A percentile compares a stretch with the other conserved stretches of the same genome.
phyloP scores from a whole-genome alignment of 1,140 invertebrate species.

The Rhopalosiphum padi region DNA sequence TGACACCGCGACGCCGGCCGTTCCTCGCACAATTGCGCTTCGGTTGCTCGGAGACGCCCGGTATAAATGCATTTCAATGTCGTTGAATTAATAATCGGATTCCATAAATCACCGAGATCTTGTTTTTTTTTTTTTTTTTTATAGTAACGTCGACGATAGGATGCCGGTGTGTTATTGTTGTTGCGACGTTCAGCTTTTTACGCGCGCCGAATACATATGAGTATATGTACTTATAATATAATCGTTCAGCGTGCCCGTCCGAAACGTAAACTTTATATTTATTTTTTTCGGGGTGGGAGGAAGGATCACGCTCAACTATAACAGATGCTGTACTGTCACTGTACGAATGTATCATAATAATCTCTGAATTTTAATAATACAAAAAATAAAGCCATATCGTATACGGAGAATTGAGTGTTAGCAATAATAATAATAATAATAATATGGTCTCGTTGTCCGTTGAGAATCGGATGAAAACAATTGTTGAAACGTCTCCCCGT shows the following conservation, averaged over 20 bases:
- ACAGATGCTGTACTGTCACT: neutral
- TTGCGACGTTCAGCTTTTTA: neutral
- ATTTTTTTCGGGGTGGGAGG: neutral
- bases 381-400: neutral
- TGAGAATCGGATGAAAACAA: neutral
- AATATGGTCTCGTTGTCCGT: too few relatives aligned
- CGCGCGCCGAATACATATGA: neutral
- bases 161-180: neutral
- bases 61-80: neutral
- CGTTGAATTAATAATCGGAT: neutral
- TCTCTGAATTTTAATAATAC: neutral
- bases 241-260: neutral
- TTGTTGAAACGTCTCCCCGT: neutral
- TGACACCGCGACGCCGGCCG: neutral
- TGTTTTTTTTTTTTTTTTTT: neutral
- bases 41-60: neutral
- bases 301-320: neutral
- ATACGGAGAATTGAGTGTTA: neutral
- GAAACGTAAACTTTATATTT: neutral
- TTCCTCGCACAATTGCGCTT: neutral
- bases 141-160: neutral
- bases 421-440: too few relatives aligned
- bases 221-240: neutral
- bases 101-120: conserved; percentile 29
- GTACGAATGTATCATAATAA: neutral